phyloP scores from a whole-genome alignment of 2,888 invertebrate genomes.

The Callinectes sapidus region DNA sequence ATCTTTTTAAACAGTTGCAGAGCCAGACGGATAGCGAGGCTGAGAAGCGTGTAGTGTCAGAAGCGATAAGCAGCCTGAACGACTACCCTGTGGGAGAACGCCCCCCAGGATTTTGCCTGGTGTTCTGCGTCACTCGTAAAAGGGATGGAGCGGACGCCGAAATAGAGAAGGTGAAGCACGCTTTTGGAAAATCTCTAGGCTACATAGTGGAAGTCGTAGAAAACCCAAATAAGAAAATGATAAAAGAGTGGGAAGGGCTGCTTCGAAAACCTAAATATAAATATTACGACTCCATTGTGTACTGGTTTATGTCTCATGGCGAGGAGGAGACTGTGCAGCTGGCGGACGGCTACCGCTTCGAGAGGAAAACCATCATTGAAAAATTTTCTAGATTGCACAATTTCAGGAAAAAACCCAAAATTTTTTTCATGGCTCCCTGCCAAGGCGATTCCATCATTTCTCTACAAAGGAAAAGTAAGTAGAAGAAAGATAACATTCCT shows the following conservation, averaged over 20 bases:
- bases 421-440: constrained; percentile 59
- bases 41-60: background rate
- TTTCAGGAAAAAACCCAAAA: constrained; percentile 56
- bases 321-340: background rate
- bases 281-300: constrained; percentile 56
- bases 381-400: constrained; percentile 27
- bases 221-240: constrained; percentile 10
- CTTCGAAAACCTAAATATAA: constrained; percentile 44
- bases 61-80: background rate
- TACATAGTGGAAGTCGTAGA: constrained; percentile 43
- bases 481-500: background rate
- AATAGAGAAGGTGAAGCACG: constrained; percentile 42
- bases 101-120: constrained; percentile 47
- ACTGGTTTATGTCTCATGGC: constrained; percentile 58
- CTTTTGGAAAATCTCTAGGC: constrained; percentile 44
- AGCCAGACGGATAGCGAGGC: background rate
- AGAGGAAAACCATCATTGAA: constrained; percentile 10
- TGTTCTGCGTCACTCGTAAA: constrained; percentile 52
- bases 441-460: constrained; percentile 26
- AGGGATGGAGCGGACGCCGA: constrained; percentile 36
- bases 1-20: constrained; percentile 15
- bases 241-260: background rate
- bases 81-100: constrained; percentile 38
- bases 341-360: background rate
- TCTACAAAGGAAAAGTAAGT: constrained; percentile 36